A percentile compares a stretch with the other conserved stretches of the same genome.
These are phyloP conservation scores for Zaprionus bogoriensis DNA, from an alignment of 2,888 invertebrate species.

Conservation along the genomic window DNA sequence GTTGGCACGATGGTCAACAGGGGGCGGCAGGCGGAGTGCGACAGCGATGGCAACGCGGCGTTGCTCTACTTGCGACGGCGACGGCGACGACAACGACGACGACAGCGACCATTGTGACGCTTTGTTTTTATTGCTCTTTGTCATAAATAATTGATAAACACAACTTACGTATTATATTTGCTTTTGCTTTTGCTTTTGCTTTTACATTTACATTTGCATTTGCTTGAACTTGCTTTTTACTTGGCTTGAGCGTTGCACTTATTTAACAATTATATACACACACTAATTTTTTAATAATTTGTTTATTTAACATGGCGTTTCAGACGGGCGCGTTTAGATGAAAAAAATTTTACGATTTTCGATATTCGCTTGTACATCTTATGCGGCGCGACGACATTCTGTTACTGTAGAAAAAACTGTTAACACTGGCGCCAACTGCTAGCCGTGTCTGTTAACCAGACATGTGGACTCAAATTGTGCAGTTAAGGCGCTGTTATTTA, in stretches of 20 bases:
- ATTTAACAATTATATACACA: conserved; percentile 20
- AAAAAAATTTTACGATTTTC: conserved; percentile 38
- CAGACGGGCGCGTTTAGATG: conserved; percentile 33
- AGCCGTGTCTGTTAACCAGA: conserved; percentile 41
- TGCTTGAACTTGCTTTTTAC: conserved; percentile 18
- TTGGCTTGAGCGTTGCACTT: conserved; percentile 47
- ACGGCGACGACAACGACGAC: conserved; percentile 14
- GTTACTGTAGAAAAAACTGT: conserved; percentile 45
- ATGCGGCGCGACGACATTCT: conserved; percentile 50
- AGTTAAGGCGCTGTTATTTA: conserved; percentile 48
- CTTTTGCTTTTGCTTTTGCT: conserved; percentile 27
- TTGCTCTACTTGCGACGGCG: conserved; percentile 39
- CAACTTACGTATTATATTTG: conserved; percentile 47
- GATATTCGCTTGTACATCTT: conserved; percentile 47
- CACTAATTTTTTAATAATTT: conserved; percentile 21
- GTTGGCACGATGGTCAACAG: conserved; percentile 36
- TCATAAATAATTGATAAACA: conserved; percentile 44
- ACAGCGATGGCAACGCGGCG: conserved; percentile 18
- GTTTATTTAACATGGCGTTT: conserved; percentile 47
- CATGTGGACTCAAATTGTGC: conserved; percentile 48
- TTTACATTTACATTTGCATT: conserved; percentile 21
- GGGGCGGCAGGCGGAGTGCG: conserved; percentile 19
- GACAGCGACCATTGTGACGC: conserved; percentile 27
- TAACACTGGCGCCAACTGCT: conserved; percentile 55
- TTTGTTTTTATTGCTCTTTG: conserved; percentile 31